These are phyloP conservation scores for Lepisosteus oculatus DNA, from an alignment of 2,113 vertebrate species.

Conservation along the genomic window DNA sequence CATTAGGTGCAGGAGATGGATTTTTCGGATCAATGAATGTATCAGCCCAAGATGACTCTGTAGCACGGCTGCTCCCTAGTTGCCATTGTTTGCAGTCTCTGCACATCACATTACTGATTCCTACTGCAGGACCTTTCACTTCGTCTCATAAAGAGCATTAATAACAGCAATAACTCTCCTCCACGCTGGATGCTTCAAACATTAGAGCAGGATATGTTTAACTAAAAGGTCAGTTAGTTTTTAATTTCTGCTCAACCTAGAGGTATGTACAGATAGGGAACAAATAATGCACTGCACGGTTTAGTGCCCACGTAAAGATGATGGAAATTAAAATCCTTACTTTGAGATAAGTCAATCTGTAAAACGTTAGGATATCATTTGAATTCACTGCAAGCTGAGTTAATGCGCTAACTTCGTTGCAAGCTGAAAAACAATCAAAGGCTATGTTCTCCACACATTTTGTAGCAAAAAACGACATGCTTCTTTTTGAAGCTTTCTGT, in stretches of 20 bases:
- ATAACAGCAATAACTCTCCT: constrained; percentile 8
- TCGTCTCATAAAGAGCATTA: constrained; percentile 24
- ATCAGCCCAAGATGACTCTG: constrained; percentile 2
- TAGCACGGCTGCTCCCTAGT: not conserved
- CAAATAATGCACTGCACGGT: not conserved
- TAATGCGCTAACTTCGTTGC: not conserved
- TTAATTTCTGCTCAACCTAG: constrained; percentile 3
- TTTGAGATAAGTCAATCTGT: not conserved
- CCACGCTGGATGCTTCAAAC: not conserved
- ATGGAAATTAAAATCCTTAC: not conserved
- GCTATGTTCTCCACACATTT: not conserved
- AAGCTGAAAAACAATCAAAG: constrained; percentile 2
- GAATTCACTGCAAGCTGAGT: not conserved
- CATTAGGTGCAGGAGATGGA: constrained; percentile 18
- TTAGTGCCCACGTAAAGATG: not conserved
- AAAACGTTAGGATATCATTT: not conserved
- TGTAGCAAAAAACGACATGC: constrained; percentile 5
- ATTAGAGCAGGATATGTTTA: not conserved
- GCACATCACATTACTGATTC: not conserved
- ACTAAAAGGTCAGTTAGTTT: constrained; percentile 17
- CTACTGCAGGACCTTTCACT: constrained; percentile 20
- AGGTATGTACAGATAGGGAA: no score
- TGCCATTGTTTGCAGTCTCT: not conserved
- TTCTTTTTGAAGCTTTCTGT: constrained; percentile 22
- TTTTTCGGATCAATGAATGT: constrained; percentile 20